Percentiles rank a stretch among this genome's conserved stretches.
phyloP scores from a whole-genome alignment of 2,797 vertebrate species.

The Falco biarmicus region DNA sequence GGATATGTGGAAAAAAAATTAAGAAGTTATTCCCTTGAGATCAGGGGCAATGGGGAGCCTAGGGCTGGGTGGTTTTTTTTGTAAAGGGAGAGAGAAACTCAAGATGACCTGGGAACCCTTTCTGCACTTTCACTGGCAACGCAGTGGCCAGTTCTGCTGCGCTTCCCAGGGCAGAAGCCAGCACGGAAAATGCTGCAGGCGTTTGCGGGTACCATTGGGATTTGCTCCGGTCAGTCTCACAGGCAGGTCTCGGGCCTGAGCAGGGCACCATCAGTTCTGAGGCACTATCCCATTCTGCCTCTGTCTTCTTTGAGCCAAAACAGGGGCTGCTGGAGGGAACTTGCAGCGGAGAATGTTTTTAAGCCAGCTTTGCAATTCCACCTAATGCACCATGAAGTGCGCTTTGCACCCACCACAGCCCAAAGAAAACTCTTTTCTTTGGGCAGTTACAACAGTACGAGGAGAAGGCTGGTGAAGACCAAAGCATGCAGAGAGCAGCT shows the following conservation, averaged over 20 bases:
- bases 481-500: not conserved
- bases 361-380: not conserved
- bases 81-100: not conserved
- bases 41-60: not conserved
- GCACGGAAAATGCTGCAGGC: not conserved
- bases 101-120: not conserved
- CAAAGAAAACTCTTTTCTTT: not conserved
- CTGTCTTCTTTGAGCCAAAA: not conserved
- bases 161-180: not conserved
- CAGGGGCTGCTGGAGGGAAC: not conserved
- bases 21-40: constrained; percentile 9
- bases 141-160: not conserved
- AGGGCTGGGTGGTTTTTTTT: not conserved
- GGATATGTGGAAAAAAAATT: not conserved
- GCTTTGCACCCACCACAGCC: not conserved
- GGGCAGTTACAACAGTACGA: not conserved
- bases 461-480: not conserved
- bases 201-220: not conserved
- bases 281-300: not conserved
- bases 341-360: not conserved
- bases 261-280: not conserved
- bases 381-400: not conserved
- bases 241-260: not conserved
- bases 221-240: not conserved
- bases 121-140: not conserved